Evolutionary conservation across 2,888 invertebrate species (phyloP), one percentile per base, ranked within the genome.

Genomic region (Chalcosyrphus nemorum): DNA sequence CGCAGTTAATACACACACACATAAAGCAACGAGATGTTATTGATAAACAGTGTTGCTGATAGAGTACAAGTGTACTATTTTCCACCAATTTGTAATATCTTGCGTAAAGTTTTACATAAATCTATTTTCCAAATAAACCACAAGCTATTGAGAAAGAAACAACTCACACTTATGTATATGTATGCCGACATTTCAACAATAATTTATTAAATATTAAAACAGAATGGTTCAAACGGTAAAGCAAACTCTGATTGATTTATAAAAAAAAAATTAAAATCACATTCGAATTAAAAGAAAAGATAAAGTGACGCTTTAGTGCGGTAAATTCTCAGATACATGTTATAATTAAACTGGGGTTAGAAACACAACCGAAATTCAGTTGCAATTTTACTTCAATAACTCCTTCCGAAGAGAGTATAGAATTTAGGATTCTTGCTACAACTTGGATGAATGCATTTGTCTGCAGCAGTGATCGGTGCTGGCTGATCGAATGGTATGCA

Each of bases 401-500:
- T 99, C 87, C 99, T 93, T 61, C 99, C 99, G 91, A 99, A 99
- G 59, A 99, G 92, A 1, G 97, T 97, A 91, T 96, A 99, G 91
- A 92, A 95, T 89, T 95, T 94, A 1, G 99, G 96, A 88, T 95
- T 95, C 71, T 93, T 94, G 21, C 92, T 93, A 92, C 99, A 99
- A 68, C 92, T 93, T 0, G 98, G 97, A 92, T 97, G 94, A 87
- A 99, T 96, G 91, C 99, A 99, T 87, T 94, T 95, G 86, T 96
- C 94, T 2, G 91, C 90, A 7, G 92, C 89, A 4, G 93, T 90
- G 47, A 96, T 93, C 2, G 92, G 89, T 1, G 94, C 93, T 0
- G 97, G 96, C 89, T 97, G 99, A 57, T 96, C 94, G 91, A 99
- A 96, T 2, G 99, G 99, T 89, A 99, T 97, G 91, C 99, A 99